phyloP scores from a whole-genome alignment of 92 coral and sea anemone species.

The Hydrozoanthus gracilis region DNA sequence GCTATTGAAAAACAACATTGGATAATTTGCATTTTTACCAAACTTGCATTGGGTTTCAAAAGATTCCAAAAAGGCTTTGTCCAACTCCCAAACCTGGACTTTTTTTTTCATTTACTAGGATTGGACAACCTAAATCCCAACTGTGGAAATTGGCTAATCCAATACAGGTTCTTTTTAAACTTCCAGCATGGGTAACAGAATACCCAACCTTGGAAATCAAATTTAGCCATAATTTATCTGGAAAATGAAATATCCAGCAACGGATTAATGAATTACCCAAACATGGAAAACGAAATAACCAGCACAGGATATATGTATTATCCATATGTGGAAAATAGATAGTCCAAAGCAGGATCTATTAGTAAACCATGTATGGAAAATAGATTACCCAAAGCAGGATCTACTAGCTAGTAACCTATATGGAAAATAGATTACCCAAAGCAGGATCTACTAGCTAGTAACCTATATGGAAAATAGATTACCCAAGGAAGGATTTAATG shows the following conservation, averaged over 20 bases:
- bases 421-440: too few species aligned
- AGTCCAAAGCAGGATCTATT: too few species aligned
- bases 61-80: neutral
- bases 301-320: neutral
- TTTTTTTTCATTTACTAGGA: neutral
- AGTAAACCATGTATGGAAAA: too few species aligned
- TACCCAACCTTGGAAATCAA: neutral
- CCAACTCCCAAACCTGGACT: neutral
- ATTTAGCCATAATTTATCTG: neutral
- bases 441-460: too few species aligned
- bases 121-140: neutral
- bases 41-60: neutral
- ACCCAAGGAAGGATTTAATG: too few species aligned
- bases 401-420: too few species aligned
- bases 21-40: constrained; percentile 1
- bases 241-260: neutral
- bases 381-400: too few species aligned
- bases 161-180: neutral
- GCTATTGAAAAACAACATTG: neutral
- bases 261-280: neutral
- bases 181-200: neutral
- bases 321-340: neutral
- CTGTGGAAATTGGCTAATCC: constrained; percentile 4
- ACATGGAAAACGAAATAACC: neutral
- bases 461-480: too few species aligned